These are phyloP conservation scores for Venturia canescens DNA, from an alignment of 1,140 invertebrate genomes.

Conservation along the genomic window DNA sequence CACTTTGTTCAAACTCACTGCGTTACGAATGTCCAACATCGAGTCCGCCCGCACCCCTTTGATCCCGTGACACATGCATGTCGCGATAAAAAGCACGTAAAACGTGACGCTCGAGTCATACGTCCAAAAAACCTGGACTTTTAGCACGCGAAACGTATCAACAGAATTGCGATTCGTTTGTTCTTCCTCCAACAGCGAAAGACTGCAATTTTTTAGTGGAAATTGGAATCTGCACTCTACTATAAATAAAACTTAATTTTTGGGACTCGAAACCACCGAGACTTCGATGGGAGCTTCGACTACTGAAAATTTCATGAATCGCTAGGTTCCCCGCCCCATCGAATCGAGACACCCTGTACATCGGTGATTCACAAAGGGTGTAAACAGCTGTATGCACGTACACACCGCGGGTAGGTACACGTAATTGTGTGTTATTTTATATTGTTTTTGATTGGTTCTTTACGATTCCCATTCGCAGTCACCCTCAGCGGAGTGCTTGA, in stretches of 20 bases:
- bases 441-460: not conserved
- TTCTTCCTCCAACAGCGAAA: too few relatives aligned
- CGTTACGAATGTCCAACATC: conserved; percentile 7
- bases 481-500: not conserved
- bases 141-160: not conserved
- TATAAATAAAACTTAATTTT: too few relatives aligned
- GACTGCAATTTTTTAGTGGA: too few relatives aligned
- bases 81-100: not conserved
- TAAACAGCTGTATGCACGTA: not conserved
- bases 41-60: not conserved
- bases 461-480: conserved; percentile 1
- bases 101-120: not conserved
- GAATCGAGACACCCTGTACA: not conserved
- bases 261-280: too few relatives aligned
- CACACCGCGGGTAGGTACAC: not conserved
- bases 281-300: too few relatives aligned
- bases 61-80: not conserved
- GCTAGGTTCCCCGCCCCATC: too few relatives aligned
- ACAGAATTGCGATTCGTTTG: too few relatives aligned
- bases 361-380: not conserved
- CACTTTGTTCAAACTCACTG: not conserved
- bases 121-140: not conserved
- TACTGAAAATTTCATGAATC: too few relatives aligned
- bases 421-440: not conserved
- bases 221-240: too few relatives aligned